phyloP scores from a whole-genome alignment of 2,113 vertebrate genomes.

The Sminthopsis crassicaudata region DNA sequence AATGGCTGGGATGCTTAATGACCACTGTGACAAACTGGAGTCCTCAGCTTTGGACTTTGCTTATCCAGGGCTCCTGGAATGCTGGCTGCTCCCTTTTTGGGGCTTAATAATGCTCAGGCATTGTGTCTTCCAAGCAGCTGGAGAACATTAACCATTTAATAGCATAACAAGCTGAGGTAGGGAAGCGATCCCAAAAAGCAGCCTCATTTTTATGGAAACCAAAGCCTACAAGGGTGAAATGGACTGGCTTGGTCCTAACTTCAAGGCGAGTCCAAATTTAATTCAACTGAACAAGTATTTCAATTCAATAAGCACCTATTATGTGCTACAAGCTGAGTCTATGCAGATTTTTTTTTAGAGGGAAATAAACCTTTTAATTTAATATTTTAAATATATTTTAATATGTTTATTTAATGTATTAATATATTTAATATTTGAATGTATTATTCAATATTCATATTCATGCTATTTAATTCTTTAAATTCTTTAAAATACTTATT shows the following conservation, averaged over 20 bases:
- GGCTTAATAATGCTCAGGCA: not conserved
- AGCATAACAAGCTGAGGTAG: not conserved
- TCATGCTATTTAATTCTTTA: not conserved
- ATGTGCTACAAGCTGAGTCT: not conserved
- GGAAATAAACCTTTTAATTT: not conserved
- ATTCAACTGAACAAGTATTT: not conserved
- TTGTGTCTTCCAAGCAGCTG: not conserved
- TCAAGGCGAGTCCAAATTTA: not conserved
- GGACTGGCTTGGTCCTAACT: not conserved
- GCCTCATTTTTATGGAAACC: not conserved
- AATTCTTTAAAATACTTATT: not conserved
- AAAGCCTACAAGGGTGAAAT: not conserved
- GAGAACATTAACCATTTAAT: constrained; percentile 1
- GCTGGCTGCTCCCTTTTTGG: not conserved
- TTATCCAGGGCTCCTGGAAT: not conserved
- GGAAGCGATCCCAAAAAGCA: not conserved
- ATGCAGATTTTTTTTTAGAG: not conserved
- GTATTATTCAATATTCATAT: not conserved
- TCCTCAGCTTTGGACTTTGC: not conserved
- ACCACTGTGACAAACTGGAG: not conserved
- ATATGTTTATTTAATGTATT: too few species aligned
- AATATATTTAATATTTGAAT: not conserved
- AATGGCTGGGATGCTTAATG: not conserved
- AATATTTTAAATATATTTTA: not conserved
- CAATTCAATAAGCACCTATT: not conserved